Evolutionary conservation across 2,888 invertebrate species (phyloP), one percentile per base, ranked within the genome.

Genomic region (Heliconius cydno): DNA sequence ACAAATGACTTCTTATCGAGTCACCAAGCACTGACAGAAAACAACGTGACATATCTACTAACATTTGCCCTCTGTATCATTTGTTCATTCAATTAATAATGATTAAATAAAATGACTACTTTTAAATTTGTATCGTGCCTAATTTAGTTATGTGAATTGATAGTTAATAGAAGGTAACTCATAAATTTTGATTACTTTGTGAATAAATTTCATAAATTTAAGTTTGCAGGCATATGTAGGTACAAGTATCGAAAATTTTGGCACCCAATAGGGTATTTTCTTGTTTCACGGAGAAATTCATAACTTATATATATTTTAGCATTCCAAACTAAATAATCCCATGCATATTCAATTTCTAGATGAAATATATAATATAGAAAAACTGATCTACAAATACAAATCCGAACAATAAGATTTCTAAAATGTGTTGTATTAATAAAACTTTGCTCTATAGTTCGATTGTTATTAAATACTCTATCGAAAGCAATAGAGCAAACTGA

Each of bases 1-100:
- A 86, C 82, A 86, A 86, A 86, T 85, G 86, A 83, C 82, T 82
- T 83, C 83, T 90, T 91, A 92, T 91, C 91, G 86, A 84, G 81
- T 84, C 83, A 87, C 86, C 86, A 85, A 86, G 86, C 84, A 85
- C 85, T 86, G 86, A 88, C 86, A 88, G 88, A 91, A 89, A 91
- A 88, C 86, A 85, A 80, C 82, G 82, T 82, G 86, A 89, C 87
- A 87, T 82, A 84, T 85, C 81, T 79, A 79, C 71, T 87, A 86
- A 87, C 87, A 88, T 90, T 87, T 89, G 89, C 81, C 89, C 90
- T 87, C 80, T 84, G 83, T 87, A 88, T 83, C 81, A 74, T 77
- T 77, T 80, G 63, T 77, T 77, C 73, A 75, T 77, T 80, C 57
- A 75, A 66, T 67, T 73, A 77, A 77, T 77, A 74, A 73, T 77